Conservation (phyloP, 2,888 invertebrate genomes). For the Latheticus oryzae region DNA sequence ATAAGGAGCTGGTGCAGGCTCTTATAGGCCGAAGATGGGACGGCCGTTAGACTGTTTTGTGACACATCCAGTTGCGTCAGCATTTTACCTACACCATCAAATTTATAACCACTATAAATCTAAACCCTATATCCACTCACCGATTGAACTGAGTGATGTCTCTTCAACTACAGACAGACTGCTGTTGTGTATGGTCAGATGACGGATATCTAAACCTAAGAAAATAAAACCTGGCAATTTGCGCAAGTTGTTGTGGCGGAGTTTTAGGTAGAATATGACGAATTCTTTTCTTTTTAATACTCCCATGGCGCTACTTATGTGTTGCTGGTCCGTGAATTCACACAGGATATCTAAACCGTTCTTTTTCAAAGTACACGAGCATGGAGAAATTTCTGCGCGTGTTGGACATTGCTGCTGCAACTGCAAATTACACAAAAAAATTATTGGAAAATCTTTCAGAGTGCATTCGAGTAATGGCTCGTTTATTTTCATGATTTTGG, state of each 20-base stretch:
- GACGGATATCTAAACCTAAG: constrained; percentile 87
- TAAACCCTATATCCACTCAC: constrained; percentile 66
- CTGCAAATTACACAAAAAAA: constrained; percentile 53
- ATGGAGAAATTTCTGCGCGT: constrained; percentile 80
- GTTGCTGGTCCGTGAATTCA: constrained; percentile 85
- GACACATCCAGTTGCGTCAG: constrained; percentile 90
- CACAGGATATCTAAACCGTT: constrained; percentile 90
- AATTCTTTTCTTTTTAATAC: constrained; percentile 82
- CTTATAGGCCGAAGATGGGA: constrained; percentile 84
- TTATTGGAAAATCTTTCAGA: no score
- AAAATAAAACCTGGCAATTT: constrained; percentile 89
- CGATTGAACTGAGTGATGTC: constrained; percentile 87
- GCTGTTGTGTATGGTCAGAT: constrained; percentile 89
- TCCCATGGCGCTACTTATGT: constrained; percentile 85
- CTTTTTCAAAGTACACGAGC: constrained; percentile 87
- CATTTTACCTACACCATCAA: constrained; percentile 76
- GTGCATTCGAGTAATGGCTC: no score
- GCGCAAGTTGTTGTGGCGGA: constrained; percentile 86
- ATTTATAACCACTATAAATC: neutral
- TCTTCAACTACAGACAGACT: constrained; percentile 89
- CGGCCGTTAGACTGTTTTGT: constrained; percentile 82
- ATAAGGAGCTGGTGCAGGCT: constrained; percentile 86
- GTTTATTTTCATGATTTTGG: no score
- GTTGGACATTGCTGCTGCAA: constrained; percentile 79
- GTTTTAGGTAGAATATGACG: constrained; percentile 88